Evolutionary conservation across 2,797 vertebrate genomes (phyloP).

Genomic region (Neosilurus hyrtlii): DNA sequence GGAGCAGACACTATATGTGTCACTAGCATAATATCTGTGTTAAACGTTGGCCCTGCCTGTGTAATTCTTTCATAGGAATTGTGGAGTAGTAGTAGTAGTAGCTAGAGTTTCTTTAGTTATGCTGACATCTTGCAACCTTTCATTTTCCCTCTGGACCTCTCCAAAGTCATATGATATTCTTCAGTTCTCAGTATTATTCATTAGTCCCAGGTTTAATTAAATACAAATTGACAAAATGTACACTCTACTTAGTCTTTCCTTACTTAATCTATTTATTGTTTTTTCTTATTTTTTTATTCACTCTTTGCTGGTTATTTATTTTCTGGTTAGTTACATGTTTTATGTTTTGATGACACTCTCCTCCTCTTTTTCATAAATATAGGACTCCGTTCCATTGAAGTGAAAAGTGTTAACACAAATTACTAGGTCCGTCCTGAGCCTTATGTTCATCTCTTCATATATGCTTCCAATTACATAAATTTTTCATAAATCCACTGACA

Average conservation of each 20-base stretch:
- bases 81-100: constrained; percentile 72
- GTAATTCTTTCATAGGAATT: constrained; percentile 80
- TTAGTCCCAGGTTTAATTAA: constrained; percentile 61
- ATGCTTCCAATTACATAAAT: background rate
- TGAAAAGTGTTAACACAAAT: background rate
- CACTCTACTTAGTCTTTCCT: background rate
- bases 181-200: constrained; percentile 78
- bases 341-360: background rate
- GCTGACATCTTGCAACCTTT: constrained; percentile 72
- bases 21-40: constrained; percentile 24
- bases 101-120: constrained; percentile 82
- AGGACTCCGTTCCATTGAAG: background rate
- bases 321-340: background rate
- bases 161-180: constrained; percentile 81
- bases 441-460: background rate
- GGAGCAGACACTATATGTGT: background rate
- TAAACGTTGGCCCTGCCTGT: constrained; percentile 32
- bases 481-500: background rate
- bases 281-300: background rate
- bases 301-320: constrained; percentile 5
- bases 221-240: constrained; percentile 24
- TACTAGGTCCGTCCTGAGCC: background rate
- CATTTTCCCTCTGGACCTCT: constrained; percentile 79
- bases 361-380: background rate
- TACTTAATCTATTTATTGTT: background rate